These are phyloP conservation scores for Steinernema scapterisci DNA, from an alignment of 2,888 invertebrate species.

Conservation along the genomic window DNA sequence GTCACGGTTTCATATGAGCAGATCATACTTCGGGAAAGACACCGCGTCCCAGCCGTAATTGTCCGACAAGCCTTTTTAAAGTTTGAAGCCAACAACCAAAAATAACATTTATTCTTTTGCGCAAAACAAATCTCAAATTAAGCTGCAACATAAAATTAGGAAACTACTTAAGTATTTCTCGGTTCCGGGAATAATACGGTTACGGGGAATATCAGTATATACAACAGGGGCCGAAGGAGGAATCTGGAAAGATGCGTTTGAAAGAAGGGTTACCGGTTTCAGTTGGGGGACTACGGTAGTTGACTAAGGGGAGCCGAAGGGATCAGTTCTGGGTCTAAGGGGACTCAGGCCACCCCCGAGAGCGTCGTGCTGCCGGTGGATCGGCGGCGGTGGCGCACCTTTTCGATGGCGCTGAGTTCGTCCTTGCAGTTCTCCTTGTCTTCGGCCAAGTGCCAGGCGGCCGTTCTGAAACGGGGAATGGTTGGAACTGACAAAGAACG, in stretches of 20 bases:
- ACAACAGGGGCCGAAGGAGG: constrained; percentile 10
- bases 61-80: too few species aligned
- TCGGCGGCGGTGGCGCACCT: constrained; percentile 55
- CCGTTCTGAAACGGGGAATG: constrained; percentile 50
- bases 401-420: constrained; percentile 41
- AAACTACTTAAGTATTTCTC: too few species aligned
- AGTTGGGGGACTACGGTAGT: constrained; percentile 4
- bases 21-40: too few species aligned
- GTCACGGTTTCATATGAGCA: too few species aligned
- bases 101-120: too few species aligned
- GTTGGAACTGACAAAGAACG: not conserved
- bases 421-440: constrained; percentile 59
- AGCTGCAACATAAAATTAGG: too few species aligned
- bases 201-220: constrained; percentile 13
- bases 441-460: constrained; percentile 62
- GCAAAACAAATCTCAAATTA: too few species aligned
- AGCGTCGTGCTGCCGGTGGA: constrained; percentile 60
- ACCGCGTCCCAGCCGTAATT: too few species aligned
- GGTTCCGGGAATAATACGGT: not conserved
- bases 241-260: not conserved
- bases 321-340: not conserved
- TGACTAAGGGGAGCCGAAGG: not conserved
- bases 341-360: constrained; percentile 58
- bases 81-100: not conserved
- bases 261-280: constrained; percentile 18